Base-by-base conservation (phyloP, 2,888 invertebrate species). In the Parnassius smintheus region DNA sequence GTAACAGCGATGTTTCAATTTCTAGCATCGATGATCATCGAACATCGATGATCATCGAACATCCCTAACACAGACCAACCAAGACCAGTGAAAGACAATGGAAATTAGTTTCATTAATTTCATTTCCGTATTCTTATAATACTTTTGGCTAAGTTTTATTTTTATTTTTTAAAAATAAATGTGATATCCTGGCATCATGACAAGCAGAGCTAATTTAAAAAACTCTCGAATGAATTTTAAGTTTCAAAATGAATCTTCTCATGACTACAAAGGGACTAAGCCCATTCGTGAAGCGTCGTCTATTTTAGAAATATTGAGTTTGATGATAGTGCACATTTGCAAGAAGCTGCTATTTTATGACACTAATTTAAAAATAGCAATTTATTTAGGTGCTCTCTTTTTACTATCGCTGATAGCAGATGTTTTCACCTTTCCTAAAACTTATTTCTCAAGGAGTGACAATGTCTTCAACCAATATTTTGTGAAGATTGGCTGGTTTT, bases 401-500 rank as follows among this genome's bases (percentile, higher is more conserved):
- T 79, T 97, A 61, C 93, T 97, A 48, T 98, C 98, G 11, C 89
- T 98, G 10, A 92, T 98, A 71, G 95, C 95, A 11, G 98, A 98
- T 84, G 95, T 97, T 69, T 75, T 95, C 50, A 94, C 96, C 11
- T 94, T 97, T 81, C 97, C 98, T 0, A 96, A 95, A 78, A 94
- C 95, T 2, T 98, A 98, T 78, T 96, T 99, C 75, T 94, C 98
- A n/a, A 93, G 97, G 78, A 98, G 98, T 72, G 96, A 96, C 78
- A 99, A 98, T 82, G 80, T 98, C 57, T 94, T 99, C 59, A 99
- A 99, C 86, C 94, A 94, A 72, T 97, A 96, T 83, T 99, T 99
- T 82, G 98, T 99, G 0, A 99, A 99, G 89, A 94, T 98, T 80
- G 98, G 98, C 62, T 99, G 99, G 99, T 98, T 96, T 70, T 99